phyloP scores from a whole-genome alignment of 2,797 vertebrate genomes.

The Steatocranus sp. region DNA sequence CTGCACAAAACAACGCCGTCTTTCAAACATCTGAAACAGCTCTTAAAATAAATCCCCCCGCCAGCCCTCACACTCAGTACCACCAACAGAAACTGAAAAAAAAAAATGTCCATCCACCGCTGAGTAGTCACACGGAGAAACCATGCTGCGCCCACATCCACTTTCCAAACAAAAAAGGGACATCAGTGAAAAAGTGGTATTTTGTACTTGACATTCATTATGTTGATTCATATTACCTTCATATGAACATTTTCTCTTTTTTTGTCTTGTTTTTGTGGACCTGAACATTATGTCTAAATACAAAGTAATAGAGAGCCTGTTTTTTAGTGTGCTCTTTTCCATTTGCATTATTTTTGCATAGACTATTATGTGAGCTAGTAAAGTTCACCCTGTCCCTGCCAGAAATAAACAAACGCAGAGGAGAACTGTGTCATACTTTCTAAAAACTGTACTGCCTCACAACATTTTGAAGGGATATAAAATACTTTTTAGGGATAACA shows the following conservation, averaged over 20 bases:
- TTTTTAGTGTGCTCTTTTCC: neutral
- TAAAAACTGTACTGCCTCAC: neutral
- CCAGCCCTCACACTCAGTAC: neutral
- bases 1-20: neutral
- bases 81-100: slow-evolving; percentile 16
- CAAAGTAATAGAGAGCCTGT: neutral
- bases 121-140: slow-evolving; percentile 15
- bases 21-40: neutral
- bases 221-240: neutral
- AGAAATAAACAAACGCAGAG: neutral
- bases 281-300: neutral
- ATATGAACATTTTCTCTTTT: neutral
- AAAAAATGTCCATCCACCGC: neutral
- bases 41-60: slow-evolving; percentile 9
- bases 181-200: neutral
- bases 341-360: slow-evolving; percentile 36
- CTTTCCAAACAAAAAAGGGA: slow-evolving; percentile 24
- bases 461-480: neutral
- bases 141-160: slow-evolving; percentile 24
- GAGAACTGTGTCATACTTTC: neutral
- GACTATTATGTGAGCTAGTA: neutral
- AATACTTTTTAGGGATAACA: neutral
- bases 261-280: neutral
- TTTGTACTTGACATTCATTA: neutral
- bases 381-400: neutral